Conservation (phyloP, 1,140 invertebrate genomes). For the Scylla paramamosain region DNA sequence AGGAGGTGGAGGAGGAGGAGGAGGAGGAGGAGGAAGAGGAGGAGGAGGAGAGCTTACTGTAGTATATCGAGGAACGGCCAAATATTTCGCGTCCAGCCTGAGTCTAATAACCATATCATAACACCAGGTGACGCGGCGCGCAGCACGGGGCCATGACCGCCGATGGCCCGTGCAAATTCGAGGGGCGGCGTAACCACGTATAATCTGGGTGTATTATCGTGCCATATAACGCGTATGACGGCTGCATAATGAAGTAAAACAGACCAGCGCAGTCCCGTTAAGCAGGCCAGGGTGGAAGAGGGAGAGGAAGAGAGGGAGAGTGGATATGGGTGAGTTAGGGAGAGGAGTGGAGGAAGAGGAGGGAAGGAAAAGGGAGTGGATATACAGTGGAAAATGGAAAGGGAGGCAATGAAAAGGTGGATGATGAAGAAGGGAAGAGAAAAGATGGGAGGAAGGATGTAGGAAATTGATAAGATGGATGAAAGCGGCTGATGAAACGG, state of each 20-base stretch:
- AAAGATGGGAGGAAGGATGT: too few relatives aligned
- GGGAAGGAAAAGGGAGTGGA: neutral
- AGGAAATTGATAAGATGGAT: too few relatives aligned
- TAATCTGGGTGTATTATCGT: neutral
- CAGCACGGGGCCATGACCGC: slow-evolving; percentile 6
- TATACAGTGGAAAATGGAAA: neutral
- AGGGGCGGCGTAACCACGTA: neutral
- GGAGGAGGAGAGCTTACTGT: neutral
- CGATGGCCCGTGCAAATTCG: slow-evolving; percentile 9
- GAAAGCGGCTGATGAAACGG: too few relatives aligned
- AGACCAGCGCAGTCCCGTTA: neutral
- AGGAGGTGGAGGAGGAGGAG: too few relatives aligned
- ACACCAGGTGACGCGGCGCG: neutral
- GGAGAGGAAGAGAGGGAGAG: neutral
- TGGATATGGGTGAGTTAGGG: neutral
- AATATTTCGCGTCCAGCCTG: neutral
- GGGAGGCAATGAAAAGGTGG: neutral
- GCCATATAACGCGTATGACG: slow-evolving; percentile 1
- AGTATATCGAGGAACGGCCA: neutral
- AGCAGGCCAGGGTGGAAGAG: neutral
- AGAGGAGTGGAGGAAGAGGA: neutral
- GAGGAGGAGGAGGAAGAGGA: neutral
- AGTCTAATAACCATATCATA: slow-evolving; percentile 24
- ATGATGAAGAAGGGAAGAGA: neutral
- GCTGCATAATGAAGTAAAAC: neutral